Percentiles rank a stretch among this genome's conserved stretches.
phyloP scores from a whole-genome alignment of 1,140 invertebrate species.

The Andrena cerasifolii region DNA sequence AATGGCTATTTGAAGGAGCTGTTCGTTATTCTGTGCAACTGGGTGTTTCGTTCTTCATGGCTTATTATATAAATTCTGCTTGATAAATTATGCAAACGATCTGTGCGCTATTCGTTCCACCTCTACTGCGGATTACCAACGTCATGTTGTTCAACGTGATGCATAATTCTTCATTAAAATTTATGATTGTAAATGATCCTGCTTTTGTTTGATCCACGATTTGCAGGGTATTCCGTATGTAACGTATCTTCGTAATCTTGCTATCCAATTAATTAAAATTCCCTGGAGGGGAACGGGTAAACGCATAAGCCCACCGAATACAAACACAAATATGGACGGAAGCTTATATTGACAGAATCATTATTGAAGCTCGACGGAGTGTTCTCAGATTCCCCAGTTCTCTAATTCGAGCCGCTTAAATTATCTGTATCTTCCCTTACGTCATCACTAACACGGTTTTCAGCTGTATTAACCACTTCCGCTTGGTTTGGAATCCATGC shows the following conservation, averaged over 20 bases:
- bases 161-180: no score
- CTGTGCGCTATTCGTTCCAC: no score
- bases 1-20: conserved; percentile 19
- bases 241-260: neutral
- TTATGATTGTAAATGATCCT: no score
- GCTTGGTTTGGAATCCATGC: no score
- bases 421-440: neutral
- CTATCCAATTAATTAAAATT: neutral
- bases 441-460: neutral
- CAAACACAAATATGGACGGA: neutral
- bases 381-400: neutral
- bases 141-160: no score
- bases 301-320: neutral
- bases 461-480: no score
- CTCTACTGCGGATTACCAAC: no score
- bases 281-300: no score
- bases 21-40: conserved; percentile 19
- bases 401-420: neutral
- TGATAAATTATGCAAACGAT: neutral
- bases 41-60: neutral
- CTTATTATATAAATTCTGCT: neutral
- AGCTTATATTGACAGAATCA: neutral
- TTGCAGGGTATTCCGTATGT: neutral
- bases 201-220: no score
- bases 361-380: neutral